Conservation (phyloP, 1,140 invertebrate genomes). For the Caenorhabditis brenneri region DNA sequence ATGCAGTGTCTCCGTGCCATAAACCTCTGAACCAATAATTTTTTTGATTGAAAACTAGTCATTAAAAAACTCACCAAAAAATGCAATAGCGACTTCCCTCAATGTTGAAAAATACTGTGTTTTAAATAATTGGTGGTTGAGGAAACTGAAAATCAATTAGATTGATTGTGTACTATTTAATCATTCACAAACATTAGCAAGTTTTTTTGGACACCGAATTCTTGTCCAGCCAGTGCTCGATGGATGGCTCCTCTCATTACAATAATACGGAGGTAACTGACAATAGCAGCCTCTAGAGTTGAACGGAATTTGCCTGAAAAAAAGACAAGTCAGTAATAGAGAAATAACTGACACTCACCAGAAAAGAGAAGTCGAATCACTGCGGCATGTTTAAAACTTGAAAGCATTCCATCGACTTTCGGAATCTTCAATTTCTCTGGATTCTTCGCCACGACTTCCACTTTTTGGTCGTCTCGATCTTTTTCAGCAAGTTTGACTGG, state of each 20-base stretch:
- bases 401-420: conserved; percentile 37
- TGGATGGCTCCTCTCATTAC: conserved; percentile 43
- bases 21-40: conserved; percentile 5
- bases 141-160: not conserved
- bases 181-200: too few species aligned
- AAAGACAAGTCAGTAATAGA: not conserved
- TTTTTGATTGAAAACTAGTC: not conserved
- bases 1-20: not conserved
- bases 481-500: conserved; percentile 59
- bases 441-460: conserved; percentile 10
- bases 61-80: not conserved
- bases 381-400: conserved; percentile 46
- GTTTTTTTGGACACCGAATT: not conserved
- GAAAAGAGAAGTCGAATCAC: conserved; percentile 48
- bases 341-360: not conserved
- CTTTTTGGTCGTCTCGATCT: conserved; percentile 63
- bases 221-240: conserved; percentile 38
- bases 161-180: not conserved
- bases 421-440: conserved; percentile 30
- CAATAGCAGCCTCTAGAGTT: not conserved
- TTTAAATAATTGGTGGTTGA: not conserved
- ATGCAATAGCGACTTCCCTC: not conserved
- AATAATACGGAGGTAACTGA: conserved; percentile 28
- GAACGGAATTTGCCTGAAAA: conserved; percentile 31
- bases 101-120: conserved; percentile 1